Conservation (phyloP, 1,140 invertebrate genomes). For the Cardiocondyla obscurior region DNA sequence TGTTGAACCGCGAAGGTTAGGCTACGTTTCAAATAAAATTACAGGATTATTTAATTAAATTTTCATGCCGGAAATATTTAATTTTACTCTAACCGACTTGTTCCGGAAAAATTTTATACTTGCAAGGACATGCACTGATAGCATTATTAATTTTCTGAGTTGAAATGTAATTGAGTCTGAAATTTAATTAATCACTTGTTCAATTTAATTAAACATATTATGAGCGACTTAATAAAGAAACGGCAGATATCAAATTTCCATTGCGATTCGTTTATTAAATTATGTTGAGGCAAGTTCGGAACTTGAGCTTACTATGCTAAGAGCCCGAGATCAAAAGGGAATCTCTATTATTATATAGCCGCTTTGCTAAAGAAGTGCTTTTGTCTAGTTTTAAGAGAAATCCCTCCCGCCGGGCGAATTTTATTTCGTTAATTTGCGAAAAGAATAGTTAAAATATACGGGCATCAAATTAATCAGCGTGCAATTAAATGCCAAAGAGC, state of each 20-base stretch:
- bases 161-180: too few relatives aligned
- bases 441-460: not conserved
- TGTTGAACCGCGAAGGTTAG: not conserved
- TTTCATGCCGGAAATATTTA: too few relatives aligned
- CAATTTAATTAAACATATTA: slow-evolving; percentile 1
- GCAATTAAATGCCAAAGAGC: not conserved
- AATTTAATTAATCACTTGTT: not conserved
- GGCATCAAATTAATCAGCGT: slow-evolving; percentile 12
- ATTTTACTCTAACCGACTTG: too few relatives aligned
- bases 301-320: slow-evolving; percentile 16
- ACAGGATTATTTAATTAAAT: too few relatives aligned
- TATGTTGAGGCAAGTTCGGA: slow-evolving; percentile 4
- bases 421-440: slow-evolving; percentile 3
- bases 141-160: not conserved
- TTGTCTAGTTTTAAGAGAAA: slow-evolving; percentile 13
- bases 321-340: slow-evolving; percentile 14
- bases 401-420: not conserved
- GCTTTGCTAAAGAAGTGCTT: slow-evolving; percentile 30
- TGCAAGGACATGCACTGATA: not conserved
- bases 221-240: not conserved
- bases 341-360: too few relatives aligned
- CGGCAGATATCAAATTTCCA: not conserved
- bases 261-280: slow-evolving; percentile 1
- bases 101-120: not conserved
- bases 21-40: not conserved